Conservation (phyloP, 1,140 invertebrate species). For the Leptonema lineaticorne region DNA sequence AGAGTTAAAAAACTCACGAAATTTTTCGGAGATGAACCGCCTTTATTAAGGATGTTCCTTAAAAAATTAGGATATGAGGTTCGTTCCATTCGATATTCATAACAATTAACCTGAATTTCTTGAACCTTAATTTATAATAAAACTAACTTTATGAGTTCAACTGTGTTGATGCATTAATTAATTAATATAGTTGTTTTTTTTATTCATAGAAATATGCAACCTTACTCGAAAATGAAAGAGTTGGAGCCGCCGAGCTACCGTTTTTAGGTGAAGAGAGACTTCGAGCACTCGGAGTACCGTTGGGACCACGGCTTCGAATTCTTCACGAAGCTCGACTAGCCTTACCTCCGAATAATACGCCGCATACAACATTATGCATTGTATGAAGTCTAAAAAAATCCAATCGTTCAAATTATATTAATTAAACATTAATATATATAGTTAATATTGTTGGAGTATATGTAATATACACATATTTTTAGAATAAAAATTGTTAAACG, state of each 20-base stretch:
- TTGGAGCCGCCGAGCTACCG: conserved; percentile 88
- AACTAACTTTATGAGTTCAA: no score
- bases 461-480: no score
- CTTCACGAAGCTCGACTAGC: conserved; percentile 84
- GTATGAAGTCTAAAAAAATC: no score
- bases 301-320: conserved; percentile 85
- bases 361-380: conserved; percentile 52
- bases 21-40: conserved; percentile 93
- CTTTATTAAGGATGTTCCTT: conserved; percentile 84
- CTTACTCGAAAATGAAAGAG: conserved; percentile 83
- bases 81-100: conserved; percentile 41
- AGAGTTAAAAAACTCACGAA: conserved; percentile 82
- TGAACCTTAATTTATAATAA: neutral
- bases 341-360: conserved; percentile 44
- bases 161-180: no score
- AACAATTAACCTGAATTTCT: neutral
- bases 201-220: conserved; percentile 81
- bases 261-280: conserved; percentile 88
- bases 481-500: no score
- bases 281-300: conserved; percentile 84
- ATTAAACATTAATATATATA: no score
- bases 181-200: conserved; percentile 34
- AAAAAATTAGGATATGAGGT: conserved; percentile 94
- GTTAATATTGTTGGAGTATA: no score
- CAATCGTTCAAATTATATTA: no score